phyloP scores from a whole-genome alignment of 37 sponge, comb jelly and placozoan species.

The Bolinopsis microptera region DNA sequence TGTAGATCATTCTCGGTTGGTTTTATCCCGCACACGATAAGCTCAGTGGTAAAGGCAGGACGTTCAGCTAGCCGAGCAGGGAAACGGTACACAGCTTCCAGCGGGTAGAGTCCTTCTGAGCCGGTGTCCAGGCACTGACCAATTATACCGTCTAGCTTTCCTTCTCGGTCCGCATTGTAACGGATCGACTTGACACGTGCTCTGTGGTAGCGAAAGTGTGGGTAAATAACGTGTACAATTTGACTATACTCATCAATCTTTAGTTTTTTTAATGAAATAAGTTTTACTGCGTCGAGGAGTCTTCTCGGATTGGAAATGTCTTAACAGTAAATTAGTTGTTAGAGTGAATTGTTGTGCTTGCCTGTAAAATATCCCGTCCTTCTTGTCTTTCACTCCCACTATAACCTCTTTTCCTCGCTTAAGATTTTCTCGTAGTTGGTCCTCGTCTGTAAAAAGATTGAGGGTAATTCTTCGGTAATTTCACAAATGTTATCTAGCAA shows the following conservation, averaged over 20 bases:
- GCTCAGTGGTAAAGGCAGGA: conserved; percentile 34
- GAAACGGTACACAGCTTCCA: conserved; percentile 6
- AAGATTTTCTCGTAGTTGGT: neutral
- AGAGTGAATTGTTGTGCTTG: too few relatives aligned
- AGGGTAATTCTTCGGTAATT: too few relatives aligned
- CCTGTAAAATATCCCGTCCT: neutral
- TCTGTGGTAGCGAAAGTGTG: neutral
- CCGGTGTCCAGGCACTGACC: conserved; percentile 42
- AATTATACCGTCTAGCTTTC: neutral
- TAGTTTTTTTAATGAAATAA: too few relatives aligned
- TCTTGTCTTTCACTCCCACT: neutral
- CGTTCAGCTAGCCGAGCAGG: conserved; percentile 22
- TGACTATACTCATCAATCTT: too few relatives aligned
- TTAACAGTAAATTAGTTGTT: too few relatives aligned
- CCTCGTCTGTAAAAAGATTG: neutral
- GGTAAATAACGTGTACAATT: too few relatives aligned
- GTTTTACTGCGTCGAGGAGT: too few relatives aligned
- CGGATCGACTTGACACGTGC: neutral
- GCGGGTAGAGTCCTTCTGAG: neutral
- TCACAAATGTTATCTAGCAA: too few relatives aligned
- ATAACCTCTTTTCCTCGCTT: neutral
- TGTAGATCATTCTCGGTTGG: conserved; percentile 25
- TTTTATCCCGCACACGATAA: conserved; percentile 36
- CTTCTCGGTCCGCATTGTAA: conserved; percentile 25
- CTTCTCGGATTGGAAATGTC: too few relatives aligned